phyloP scores from a whole-genome alignment of 2,797 vertebrate genomes.

The Microhierax caerulescens region DNA sequence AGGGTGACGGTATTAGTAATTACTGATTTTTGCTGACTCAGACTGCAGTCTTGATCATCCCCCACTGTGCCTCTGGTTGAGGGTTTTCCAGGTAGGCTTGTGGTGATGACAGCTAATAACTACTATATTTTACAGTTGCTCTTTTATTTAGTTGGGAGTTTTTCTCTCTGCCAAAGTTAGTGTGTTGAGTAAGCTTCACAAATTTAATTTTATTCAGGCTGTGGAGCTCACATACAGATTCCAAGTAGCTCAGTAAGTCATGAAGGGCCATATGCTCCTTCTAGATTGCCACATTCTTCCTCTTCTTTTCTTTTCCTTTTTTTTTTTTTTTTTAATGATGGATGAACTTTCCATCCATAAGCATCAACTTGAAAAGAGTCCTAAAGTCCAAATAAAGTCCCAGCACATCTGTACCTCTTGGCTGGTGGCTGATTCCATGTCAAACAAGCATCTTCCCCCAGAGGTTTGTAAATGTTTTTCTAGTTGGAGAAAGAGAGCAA shows the following conservation, averaged over 20 bases:
- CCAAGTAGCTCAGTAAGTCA: slow-evolving; percentile 41
- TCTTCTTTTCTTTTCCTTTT: neutral
- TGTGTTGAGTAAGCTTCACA: neutral
- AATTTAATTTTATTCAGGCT: neutral
- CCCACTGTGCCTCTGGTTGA: neutral
- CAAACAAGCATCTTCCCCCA: neutral
- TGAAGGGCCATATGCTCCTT: slow-evolving; percentile 6
- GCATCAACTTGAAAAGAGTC: neutral
- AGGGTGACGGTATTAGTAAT: neutral
- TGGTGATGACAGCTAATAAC: neutral
- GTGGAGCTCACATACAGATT: neutral
- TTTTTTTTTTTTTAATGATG: neutral
- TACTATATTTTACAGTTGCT: neutral
- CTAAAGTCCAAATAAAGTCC: neutral
- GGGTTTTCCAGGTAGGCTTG: slow-evolving; percentile 1
- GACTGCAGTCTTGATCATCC: neutral
- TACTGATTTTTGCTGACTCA: neutral
- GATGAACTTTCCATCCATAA: neutral
- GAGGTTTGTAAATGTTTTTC: slow-evolving; percentile 50
- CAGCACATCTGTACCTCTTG: slow-evolving; percentile 22
- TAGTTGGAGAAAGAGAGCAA: slow-evolving; percentile 30
- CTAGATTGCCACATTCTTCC: neutral
- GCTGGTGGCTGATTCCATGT: neutral
- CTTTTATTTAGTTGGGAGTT: neutral
- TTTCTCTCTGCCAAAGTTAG: neutral